Conservation (phyloP, 2,113 vertebrate genomes). For the Pteruthius melanotis region DNA sequence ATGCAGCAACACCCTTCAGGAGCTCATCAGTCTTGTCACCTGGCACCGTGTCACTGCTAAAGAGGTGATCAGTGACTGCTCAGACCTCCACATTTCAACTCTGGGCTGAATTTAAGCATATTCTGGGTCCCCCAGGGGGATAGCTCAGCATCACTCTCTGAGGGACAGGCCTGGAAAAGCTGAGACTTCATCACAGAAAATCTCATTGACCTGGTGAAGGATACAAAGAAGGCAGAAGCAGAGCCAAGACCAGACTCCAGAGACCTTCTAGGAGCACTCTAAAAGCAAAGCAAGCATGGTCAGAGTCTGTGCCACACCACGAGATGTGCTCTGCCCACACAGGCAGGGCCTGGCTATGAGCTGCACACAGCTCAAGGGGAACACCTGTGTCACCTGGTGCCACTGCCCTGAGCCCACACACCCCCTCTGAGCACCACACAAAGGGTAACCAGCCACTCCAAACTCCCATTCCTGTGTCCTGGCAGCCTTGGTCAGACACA, state of each 20-base stretch:
- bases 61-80: background rate
- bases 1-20: background rate
- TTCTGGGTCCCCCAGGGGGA: background rate
- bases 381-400: fast-evolving
- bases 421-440: background rate
- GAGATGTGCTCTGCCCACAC: background rate
- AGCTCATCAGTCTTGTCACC: background rate
- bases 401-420: background rate
- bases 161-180: background rate
- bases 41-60: background rate
- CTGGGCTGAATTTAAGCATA: background rate
- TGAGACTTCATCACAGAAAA: background rate
- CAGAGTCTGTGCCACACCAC: background rate
- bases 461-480: background rate
- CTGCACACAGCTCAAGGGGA: background rate
- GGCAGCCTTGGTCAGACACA: background rate
- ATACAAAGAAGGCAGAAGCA: background rate
- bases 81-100: background rate
- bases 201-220: background rate
- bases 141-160: background rate
- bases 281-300: background rate
- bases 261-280: background rate
- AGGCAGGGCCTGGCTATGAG: background rate
- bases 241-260: background rate
- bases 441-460: fast-evolving